These are phyloP conservation scores for Intellagama lesueurii DNA, from an alignment of 2,797 vertebrate species.

Conservation along the genomic window DNA sequence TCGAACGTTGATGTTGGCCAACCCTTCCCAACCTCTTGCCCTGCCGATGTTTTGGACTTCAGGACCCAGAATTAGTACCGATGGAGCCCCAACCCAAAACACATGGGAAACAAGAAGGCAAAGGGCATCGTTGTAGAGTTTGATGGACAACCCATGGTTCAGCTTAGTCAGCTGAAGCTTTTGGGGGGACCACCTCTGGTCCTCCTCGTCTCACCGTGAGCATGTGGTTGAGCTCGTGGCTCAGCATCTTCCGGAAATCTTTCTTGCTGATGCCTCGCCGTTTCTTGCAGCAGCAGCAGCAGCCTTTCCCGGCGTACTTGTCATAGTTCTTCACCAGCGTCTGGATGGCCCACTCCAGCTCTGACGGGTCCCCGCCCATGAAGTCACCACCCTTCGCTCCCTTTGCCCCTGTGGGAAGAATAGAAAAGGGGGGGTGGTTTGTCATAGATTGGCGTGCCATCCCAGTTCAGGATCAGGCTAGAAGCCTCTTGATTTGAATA, in stretches of 20 bases:
- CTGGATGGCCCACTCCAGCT: conserved; percentile 48
- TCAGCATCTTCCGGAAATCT: conserved; percentile 48
- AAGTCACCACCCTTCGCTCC: not conserved
- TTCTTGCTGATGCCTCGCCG: conserved; percentile 11
- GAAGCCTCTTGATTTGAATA: too few species aligned
- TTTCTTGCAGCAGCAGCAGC: not conserved
- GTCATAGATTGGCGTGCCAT: not conserved
- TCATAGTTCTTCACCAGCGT: conserved; percentile 51
- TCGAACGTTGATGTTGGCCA: too few species aligned
- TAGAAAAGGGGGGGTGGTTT: not conserved
- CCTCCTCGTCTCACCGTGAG: conserved; percentile 12
- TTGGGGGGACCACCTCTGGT: not conserved
- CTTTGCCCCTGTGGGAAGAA: not conserved
- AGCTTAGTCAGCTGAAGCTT: not conserved
- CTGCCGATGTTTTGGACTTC: too few species aligned
- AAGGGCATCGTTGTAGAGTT: too few species aligned
- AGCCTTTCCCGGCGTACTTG: conserved; percentile 5
- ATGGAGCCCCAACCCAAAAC: too few species aligned
- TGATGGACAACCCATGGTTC: not conserved
- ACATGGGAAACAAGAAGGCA: too few species aligned
- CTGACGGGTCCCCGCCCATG: not conserved
- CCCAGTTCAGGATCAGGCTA: too few species aligned
- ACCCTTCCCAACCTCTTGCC: too few species aligned
- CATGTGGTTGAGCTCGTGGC: conserved; percentile 46
- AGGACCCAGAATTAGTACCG: too few species aligned